A percentile compares a stretch with the other conserved stretches of the same genome.
Evolutionary conservation across 2,888 invertebrate genomes (phyloP).

Genomic region (Tenodera sinensis): DNA sequence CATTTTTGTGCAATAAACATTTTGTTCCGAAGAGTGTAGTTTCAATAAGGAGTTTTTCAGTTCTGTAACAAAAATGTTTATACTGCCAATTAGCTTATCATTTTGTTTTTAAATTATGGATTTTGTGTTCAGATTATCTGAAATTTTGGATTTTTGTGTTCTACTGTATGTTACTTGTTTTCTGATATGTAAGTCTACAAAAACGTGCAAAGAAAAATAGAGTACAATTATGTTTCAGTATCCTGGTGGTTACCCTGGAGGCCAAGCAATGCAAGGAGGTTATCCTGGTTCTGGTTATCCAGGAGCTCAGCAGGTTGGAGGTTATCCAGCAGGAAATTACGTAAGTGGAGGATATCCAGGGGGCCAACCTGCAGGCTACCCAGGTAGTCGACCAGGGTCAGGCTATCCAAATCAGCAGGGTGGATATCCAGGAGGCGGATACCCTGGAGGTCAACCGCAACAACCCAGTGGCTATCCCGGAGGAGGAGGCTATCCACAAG

Average conservation of each 20-base stretch:
- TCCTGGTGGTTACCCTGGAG: not conserved
- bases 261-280: not conserved
- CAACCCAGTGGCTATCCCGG: conserved; percentile 29
- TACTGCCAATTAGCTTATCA: too few species aligned
- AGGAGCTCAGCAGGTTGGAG: not conserved
- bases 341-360: conserved; percentile 26
- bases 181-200: too few species aligned
- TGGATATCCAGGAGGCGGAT: conserved; percentile 28
- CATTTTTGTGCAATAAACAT: too few species aligned
- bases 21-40: too few species aligned
- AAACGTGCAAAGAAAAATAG: conserved; percentile 42
- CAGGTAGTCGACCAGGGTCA: conserved; percentile 17
- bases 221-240: not conserved
- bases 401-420: not conserved
- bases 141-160: too few species aligned
- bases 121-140: too few species aligned
- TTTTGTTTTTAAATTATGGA: too few species aligned
- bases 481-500: conserved; percentile 31
- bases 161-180: too few species aligned
- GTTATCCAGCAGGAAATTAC: not conserved
- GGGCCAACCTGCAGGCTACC: conserved; percentile 26
- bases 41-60: too few species aligned
- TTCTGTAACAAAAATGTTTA: too few species aligned
- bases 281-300: not conserved
- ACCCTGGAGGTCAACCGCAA: conserved; percentile 6